phyloP scores from a whole-genome alignment of 2,113 vertebrate genomes.

The Larimichthys crocea region DNA sequence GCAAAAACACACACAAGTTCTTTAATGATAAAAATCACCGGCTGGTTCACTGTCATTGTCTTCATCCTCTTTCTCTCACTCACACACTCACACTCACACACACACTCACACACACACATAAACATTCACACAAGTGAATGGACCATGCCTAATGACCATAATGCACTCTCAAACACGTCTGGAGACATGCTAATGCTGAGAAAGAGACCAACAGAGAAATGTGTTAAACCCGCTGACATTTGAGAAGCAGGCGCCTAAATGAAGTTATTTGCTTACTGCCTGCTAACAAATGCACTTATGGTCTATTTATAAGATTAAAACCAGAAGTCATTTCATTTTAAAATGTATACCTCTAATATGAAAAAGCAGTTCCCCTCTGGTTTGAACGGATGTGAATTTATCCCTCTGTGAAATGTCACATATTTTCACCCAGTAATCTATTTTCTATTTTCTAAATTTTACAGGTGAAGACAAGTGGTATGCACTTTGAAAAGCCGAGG shows the following conservation, averaged over 20 bases:
- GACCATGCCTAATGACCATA: constrained; percentile 80
- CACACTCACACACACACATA: constrained; percentile 40
- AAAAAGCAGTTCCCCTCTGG: background rate
- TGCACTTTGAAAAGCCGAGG: background rate
- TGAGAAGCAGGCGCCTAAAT: constrained; percentile 56
- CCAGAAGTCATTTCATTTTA: background rate
- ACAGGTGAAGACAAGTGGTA: constrained; percentile 12
- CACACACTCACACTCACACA: constrained; percentile 10
- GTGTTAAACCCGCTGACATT: constrained; percentile 58
- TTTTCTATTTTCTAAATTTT: background rate
- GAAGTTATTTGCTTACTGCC: constrained; percentile 33
- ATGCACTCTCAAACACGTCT: constrained; percentile 75
- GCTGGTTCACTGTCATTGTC: background rate
- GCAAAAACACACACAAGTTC: constrained; percentile 39
- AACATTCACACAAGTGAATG: constrained; percentile 46
- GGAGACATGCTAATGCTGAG: constrained; percentile 55
- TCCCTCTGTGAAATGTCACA: background rate
- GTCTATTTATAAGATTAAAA: background rate
- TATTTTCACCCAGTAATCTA: background rate
- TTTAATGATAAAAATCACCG: constrained; percentile 15
- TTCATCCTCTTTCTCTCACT: background rate
- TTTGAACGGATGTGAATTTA: background rate
- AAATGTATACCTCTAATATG: background rate
- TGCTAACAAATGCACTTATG: background rate
- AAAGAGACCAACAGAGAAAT: constrained; percentile 42